Conservation (phyloP, 2,888 invertebrate genomes). For the Adineta ricciae region DNA sequence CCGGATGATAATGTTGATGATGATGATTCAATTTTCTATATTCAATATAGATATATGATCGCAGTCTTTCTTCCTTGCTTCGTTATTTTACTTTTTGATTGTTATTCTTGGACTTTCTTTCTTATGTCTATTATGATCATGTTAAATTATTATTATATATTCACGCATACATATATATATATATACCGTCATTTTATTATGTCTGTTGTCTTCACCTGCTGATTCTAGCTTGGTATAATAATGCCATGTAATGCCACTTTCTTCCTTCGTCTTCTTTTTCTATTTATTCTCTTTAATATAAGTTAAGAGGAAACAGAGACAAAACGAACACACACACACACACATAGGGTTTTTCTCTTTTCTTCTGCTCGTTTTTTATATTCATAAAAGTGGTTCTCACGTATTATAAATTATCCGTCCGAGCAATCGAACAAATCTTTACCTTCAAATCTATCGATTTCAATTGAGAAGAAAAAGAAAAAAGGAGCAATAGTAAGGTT, state of each 20-base stretch:
- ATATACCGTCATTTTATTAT: background rate
- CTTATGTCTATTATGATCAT: background rate
- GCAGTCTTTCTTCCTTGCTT: background rate
- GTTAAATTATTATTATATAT: background rate
- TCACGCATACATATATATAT: background rate
- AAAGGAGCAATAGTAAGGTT: background rate
- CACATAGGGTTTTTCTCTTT: background rate
- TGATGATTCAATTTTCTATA: slow-evolving; percentile 4
- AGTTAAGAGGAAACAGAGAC: slow-evolving; percentile 15
- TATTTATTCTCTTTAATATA: background rate
- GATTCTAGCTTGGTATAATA: slow-evolving; percentile 5
- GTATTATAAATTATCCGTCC: slow-evolving; percentile 2
- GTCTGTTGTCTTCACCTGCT: background rate
- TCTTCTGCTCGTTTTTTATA: background rate
- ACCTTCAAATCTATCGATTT: slow-evolving; percentile 13
- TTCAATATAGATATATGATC: background rate
- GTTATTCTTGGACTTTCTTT: background rate
- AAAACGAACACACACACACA: slow-evolving; percentile 4
- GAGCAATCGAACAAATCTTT: slow-evolving; percentile 11
- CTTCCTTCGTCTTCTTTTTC: background rate
- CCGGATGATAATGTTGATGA: background rate
- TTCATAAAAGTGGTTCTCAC: slow-evolving; percentile 7
- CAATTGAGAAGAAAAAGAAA: slow-evolving; percentile 7
- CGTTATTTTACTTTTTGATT: background rate
- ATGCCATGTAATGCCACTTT: background rate